A percentile compares a stretch with the other conserved stretches of the same genome.
phyloP scores from a whole-genome alignment of 2,888 invertebrate genomes.

The Plemyria rubiginata region DNA sequence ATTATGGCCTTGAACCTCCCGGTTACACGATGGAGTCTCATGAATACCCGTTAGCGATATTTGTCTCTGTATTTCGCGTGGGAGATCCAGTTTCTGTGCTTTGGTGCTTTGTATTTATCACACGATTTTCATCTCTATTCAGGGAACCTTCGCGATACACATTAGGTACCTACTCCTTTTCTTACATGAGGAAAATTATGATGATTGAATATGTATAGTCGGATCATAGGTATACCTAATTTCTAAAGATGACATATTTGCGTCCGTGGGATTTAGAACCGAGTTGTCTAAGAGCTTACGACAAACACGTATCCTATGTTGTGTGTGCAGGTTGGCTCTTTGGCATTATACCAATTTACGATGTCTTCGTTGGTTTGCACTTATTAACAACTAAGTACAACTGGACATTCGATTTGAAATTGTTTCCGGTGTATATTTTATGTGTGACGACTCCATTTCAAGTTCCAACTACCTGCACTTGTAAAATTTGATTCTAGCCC shows the following conservation, averaged over 20 bases:
- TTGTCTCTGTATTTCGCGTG: slow-evolving; percentile 51
- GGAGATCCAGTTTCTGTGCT: slow-evolving; percentile 48
- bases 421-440: slow-evolving; percentile 32
- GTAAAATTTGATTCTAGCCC: slow-evolving; percentile 2
- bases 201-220: slow-evolving; percentile 13
- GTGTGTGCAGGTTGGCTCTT: slow-evolving; percentile 55
- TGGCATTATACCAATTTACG: slow-evolving; percentile 60
- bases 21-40: slow-evolving; percentile 49
- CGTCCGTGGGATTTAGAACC: slow-evolving; percentile 15
- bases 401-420: slow-evolving; percentile 48
- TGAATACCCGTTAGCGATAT: slow-evolving; percentile 50
- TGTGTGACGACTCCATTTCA: background rate
- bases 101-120: slow-evolving; percentile 39
- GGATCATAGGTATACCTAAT: slow-evolving; percentile 26
- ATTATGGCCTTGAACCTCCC: slow-evolving; percentile 71
- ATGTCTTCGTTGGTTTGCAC: slow-evolving; percentile 50
- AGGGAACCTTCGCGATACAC: slow-evolving; percentile 29
- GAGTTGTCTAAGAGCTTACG: slow-evolving; percentile 44
- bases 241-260: slow-evolving; percentile 23
- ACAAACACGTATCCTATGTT: slow-evolving; percentile 45
- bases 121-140: slow-evolving; percentile 36
- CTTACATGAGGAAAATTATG: slow-evolving; percentile 34
- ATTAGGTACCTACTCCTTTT: slow-evolving; percentile 23
- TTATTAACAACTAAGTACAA: slow-evolving; percentile 37
- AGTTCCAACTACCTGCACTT: background rate